These are phyloP conservation scores for Dyspetes luteomarginatus DNA, from an alignment of 2,888 invertebrate genomes.

Conservation along the genomic window DNA sequence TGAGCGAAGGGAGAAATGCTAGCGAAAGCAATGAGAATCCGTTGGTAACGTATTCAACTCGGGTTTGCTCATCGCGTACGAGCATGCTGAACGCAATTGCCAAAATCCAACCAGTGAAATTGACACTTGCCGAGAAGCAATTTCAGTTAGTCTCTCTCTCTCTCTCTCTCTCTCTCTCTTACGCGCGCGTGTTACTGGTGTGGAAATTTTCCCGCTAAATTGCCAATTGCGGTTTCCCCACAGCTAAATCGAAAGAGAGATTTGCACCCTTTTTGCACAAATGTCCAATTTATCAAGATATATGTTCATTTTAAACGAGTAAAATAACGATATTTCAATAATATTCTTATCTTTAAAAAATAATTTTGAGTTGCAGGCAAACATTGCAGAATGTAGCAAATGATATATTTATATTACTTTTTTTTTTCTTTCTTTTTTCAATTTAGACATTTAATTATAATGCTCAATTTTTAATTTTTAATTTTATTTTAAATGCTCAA, in stretches of 20 bases:
- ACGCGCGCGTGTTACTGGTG: not conserved
- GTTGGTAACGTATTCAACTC: constrained; percentile 1
- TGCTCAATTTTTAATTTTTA: too few species aligned
- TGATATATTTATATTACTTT: too few species aligned
- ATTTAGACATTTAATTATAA: too few species aligned
- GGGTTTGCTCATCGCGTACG: constrained; percentile 16
- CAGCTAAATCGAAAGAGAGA: constrained; percentile 1
- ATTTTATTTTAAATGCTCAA: not conserved
- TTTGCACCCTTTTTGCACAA: not conserved
- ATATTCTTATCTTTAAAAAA: too few species aligned
- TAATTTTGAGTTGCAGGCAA: too few species aligned
- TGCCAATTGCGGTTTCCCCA: constrained; percentile 1
- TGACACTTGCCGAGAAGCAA: constrained; percentile 10
- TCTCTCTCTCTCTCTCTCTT: too few species aligned
- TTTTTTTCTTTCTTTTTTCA: too few species aligned
- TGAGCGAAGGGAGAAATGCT: not conserved
- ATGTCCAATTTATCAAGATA: not conserved
- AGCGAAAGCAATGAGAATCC: not conserved
- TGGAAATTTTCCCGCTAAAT: constrained; percentile 2
- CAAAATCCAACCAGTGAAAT: constrained; percentile 22
- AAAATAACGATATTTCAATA: not conserved
- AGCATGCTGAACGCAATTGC: not conserved
- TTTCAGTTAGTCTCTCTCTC: constrained; percentile 6
- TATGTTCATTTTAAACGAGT: not conserved
- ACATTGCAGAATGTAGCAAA: too few species aligned